Evolutionary conservation across 2,888 invertebrate species (phyloP), one percentile per base, ranked within the genome.

Genomic region (Luffia ferchaultella): DNA sequence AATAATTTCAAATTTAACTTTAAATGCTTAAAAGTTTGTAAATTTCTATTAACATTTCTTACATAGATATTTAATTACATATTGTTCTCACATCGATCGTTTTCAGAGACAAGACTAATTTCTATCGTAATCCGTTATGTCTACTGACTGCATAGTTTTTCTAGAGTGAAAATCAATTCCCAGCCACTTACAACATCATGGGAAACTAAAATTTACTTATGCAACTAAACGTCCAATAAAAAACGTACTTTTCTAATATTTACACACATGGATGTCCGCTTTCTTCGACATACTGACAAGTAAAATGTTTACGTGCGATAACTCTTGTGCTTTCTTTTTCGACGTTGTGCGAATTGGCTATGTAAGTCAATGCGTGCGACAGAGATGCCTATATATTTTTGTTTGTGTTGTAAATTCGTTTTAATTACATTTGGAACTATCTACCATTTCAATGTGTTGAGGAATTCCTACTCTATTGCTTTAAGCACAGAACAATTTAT

Each of bases 241-340:
- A n/a, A 76, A 70, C 62, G 65, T 59, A 67, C 71, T 73, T 80
- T 82, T 80, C 80, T 79, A 78, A 78, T 75, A 48, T 18, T 76
- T 76, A 79, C 79, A 78, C 73, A 76, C 73, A 76, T 73, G 72
- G 68, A 71, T 72, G 68, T 73, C 70, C 70, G 73, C 76, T 82
- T 83, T 83, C 82, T 78, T 82, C 76, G 76, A 68, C 82, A 80
- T 76, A 82, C 78, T 78, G 70, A 70, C 64, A 56, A 63, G 72
- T 68, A 74, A 74, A 77, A 76, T 77, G 75, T 58, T 60, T 65
- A 60, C 66, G 66, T 62, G 57, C 65, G 72, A 79, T 74, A 76
- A 79, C 71, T 64, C 62, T 64, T 63, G 68, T 80, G 82, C 82
- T 82, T 82, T 83, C 82, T 83, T 82, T 82, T 80, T 83, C 82